phyloP scores from a whole-genome alignment of 2,888 invertebrate genomes.

The Thalpophila matura region DNA sequence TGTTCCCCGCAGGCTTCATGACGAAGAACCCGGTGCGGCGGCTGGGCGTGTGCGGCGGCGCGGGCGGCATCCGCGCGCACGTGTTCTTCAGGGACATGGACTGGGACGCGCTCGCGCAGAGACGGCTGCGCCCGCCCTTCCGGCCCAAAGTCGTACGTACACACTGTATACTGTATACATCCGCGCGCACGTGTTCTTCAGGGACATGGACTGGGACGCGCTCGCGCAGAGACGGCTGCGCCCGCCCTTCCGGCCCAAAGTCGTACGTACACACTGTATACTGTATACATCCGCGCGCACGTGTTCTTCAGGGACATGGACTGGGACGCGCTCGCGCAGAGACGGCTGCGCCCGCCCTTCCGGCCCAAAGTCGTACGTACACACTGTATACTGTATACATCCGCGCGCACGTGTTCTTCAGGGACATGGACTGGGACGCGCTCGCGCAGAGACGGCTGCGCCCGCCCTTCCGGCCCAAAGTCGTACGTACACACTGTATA shows the following conservation, averaged over 20 bases:
- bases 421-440: conserved; percentile 99
- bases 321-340: conserved; percentile 98
- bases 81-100: conserved; percentile 98
- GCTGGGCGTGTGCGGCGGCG: conserved; percentile 96
- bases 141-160: conserved; percentile 98
- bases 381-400: conserved; percentile 92
- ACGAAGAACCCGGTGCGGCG: conserved; percentile 98
- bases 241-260: conserved; percentile 99
- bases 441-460: conserved; percentile 97
- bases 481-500: conserved; percentile 92
- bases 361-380: conserved; percentile 98
- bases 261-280: conserved; percentile 92
- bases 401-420: conserved; percentile 97
- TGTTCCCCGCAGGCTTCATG: conserved; percentile 94
- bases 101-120: conserved; percentile 98
- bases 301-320: conserved; percentile 98
- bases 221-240: conserved; percentile 97
- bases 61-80: conserved; percentile 97
- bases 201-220: conserved; percentile 99
- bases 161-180: conserved; percentile 92
- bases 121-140: conserved; percentile 98
- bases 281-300: conserved; percentile 97
- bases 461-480: conserved; percentile 99
- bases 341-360: conserved; percentile 98
- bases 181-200: conserved; percentile 97